These are phyloP conservation scores for Aepyceros melampus DNA, from an alignment of 2,113 vertebrate genomes.

Conservation along the genomic window DNA sequence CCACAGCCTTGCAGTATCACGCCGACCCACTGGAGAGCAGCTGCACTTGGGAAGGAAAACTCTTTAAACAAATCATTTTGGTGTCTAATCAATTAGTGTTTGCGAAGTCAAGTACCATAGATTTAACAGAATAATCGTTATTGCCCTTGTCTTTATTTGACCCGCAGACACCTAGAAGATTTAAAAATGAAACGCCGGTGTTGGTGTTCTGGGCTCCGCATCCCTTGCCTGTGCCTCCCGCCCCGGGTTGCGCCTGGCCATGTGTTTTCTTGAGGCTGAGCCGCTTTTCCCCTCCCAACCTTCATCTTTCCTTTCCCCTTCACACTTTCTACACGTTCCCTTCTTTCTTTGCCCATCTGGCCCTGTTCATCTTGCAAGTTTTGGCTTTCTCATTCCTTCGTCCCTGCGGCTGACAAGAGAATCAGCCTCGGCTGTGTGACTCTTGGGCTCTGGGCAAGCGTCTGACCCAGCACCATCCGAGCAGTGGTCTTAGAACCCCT, in stretches of 20 bases:
- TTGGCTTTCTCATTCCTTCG: neutral
- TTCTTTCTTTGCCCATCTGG: neutral
- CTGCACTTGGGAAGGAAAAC: slow-evolving; percentile 56
- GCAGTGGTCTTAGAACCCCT: neutral
- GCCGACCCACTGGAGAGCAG: neutral
- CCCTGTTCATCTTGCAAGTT: neutral
- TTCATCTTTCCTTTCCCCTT: neutral
- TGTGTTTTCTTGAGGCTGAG: neutral
- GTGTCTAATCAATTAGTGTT: slow-evolving; percentile 81
- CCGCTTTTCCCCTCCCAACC: neutral
- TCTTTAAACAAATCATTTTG: slow-evolving; percentile 74
- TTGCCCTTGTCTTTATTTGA: slow-evolving; percentile 81
- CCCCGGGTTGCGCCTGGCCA: accelerated
- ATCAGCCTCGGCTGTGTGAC: neutral
- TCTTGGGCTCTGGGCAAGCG: neutral
- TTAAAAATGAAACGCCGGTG: slow-evolving; percentile 75
- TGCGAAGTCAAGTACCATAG: slow-evolving; percentile 79
- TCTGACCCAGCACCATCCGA: neutral
- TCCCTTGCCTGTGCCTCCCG: neutral
- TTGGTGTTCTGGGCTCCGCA: slow-evolving; percentile 57
- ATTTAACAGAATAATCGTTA: slow-evolving; percentile 84
- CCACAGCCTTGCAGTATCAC: neutral
- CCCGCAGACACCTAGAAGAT: slow-evolving; percentile 78
- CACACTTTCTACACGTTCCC: neutral
- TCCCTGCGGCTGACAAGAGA: neutral